phyloP scores from a whole-genome alignment of 2,888 invertebrate genomes.

The Ectemnius cavifrons region DNA sequence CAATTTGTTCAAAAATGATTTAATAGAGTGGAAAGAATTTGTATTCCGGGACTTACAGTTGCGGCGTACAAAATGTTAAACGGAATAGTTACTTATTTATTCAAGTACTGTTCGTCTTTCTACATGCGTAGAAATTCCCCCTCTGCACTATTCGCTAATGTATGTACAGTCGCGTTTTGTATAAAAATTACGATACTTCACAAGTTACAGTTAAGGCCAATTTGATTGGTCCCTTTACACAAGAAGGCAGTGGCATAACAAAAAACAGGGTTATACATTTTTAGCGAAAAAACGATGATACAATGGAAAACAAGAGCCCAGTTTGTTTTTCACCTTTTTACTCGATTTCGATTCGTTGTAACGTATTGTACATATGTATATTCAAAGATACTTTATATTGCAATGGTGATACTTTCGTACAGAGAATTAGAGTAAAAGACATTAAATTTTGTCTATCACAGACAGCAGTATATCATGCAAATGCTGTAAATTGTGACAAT shows the following conservation, averaged over 20 bases:
- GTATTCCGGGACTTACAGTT: not conserved
- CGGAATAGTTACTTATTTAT: constrained; percentile 49
- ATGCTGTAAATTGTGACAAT: constrained; percentile 26
- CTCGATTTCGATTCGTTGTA: too few species aligned
- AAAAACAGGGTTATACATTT: constrained; percentile 22
- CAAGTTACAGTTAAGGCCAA: constrained; percentile 62
- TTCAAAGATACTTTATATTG: too few species aligned
- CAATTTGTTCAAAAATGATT: too few species aligned
- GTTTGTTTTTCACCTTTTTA: too few species aligned
- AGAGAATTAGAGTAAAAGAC: not conserved
- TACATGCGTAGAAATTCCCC: constrained; percentile 55
- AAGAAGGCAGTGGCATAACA: constrained; percentile 58
- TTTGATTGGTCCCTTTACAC: constrained; percentile 66
- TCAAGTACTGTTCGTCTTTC: constrained; percentile 69
- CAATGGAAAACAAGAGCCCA: constrained; percentile 18
- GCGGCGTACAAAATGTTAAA: constrained; percentile 17
- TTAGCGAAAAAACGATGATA: not conserved
- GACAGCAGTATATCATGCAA: constrained; percentile 66
- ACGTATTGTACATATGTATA: too few species aligned
- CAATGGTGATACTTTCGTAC: too few species aligned
- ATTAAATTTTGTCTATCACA: constrained; percentile 74
- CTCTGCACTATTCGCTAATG: constrained; percentile 54
- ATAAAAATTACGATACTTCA: constrained; percentile 58
- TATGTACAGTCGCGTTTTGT: constrained; percentile 65
- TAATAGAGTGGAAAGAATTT: too few species aligned